Conservation (phyloP, 2,888 invertebrate genomes). For the Ennomos erosarius region DNA sequence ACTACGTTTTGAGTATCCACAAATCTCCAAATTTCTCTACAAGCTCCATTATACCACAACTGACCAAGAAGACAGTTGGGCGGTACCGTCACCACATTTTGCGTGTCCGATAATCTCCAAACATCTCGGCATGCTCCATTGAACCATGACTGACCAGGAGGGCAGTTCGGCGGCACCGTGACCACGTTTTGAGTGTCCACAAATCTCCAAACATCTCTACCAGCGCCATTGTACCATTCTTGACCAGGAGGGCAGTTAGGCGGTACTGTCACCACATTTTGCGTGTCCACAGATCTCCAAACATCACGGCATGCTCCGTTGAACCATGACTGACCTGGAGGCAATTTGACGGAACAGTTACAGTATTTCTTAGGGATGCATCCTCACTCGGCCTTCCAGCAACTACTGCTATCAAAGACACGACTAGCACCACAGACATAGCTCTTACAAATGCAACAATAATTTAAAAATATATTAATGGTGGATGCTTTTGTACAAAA, state of each 20-base stretch:
- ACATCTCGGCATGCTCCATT: constrained; percentile 29
- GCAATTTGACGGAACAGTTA: constrained; percentile 27
- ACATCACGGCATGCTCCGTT: constrained; percentile 22
- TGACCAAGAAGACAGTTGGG: constrained; percentile 26
- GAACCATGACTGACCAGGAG: constrained; percentile 15
- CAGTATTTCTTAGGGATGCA: constrained; percentile 19
- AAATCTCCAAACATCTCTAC: constrained; percentile 18
- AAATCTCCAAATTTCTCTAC: constrained; percentile 18
- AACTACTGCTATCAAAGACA: constrained; percentile 10
- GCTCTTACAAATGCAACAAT: constrained; percentile 1
- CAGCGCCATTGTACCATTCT: constrained; percentile 23
- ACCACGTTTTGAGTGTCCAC: constrained; percentile 6
- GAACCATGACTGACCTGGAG: constrained; percentile 10
- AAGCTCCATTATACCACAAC: constrained; percentile 25
- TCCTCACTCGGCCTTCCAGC: constrained; percentile 24
- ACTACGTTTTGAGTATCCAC: no score
- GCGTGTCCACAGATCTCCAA: constrained; percentile 3
- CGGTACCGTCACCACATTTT: constrained; percentile 25
- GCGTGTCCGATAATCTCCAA: constrained; percentile 22
- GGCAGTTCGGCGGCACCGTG: constrained; percentile 25
- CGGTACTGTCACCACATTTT: constrained; percentile 21
- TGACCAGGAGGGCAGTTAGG: constrained; percentile 24
- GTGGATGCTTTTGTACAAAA: no score
- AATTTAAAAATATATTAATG: no score
- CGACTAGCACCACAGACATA: constrained; percentile 19